phyloP scores from a whole-genome alignment of 1,140 invertebrate species.

The Radopholus similis region DNA sequence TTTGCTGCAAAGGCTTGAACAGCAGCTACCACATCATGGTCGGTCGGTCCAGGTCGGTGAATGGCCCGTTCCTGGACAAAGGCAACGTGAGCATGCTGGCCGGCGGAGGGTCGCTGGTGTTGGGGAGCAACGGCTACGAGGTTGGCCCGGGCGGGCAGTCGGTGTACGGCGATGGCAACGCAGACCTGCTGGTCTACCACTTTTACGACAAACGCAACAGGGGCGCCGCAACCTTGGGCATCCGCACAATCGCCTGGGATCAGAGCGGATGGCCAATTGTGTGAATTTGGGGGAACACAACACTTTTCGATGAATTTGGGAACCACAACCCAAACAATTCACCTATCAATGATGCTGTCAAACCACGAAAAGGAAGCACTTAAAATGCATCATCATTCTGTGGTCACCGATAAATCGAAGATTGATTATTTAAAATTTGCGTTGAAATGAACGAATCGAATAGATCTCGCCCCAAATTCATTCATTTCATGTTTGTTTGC shows the following conservation, averaged over 20 bases:
- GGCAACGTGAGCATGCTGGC: neutral
- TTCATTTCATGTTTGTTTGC: too few species aligned
- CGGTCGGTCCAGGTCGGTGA: neutral
- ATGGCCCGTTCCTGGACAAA: neutral
- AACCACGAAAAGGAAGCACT: too few species aligned
- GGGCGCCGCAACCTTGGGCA: neutral
- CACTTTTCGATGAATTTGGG: too few species aligned
- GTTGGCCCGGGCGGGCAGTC: slow-evolving; percentile 7
- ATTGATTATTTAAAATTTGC: too few species aligned
- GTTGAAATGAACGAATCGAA: too few species aligned
- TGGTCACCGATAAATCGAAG: too few species aligned
- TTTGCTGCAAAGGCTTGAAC: neutral
- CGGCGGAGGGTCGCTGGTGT: neutral
- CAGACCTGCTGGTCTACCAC: slow-evolving; percentile 1
- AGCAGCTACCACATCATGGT: neutral
- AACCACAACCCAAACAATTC: too few species aligned
- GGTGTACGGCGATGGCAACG: neutral
- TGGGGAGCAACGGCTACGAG: neutral
- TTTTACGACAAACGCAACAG: neutral
- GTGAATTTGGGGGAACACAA: too few species aligned
- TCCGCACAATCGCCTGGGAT: neutral
- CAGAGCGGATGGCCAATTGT: neutral
- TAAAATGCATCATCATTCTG: too few species aligned
- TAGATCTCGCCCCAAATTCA: too few species aligned
- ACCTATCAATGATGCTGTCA: too few species aligned